Conservation (phyloP, 1,140 invertebrate genomes). For the Steinernema khuongi region DNA sequence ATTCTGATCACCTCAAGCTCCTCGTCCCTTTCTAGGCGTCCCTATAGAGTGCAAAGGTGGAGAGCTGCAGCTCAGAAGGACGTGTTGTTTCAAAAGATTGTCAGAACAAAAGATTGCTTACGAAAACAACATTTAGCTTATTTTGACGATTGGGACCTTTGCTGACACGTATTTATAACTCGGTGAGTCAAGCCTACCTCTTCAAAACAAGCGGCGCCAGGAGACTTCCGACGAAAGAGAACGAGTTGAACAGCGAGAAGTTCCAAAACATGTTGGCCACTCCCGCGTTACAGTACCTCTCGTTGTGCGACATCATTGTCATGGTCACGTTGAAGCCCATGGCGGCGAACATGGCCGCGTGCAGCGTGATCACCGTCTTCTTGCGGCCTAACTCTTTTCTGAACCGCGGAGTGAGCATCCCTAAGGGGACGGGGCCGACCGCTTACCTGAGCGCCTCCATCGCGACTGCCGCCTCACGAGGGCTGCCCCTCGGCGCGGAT, state of each 20-base stretch:
- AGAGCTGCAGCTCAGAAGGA: too few relatives aligned
- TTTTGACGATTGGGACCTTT: too few relatives aligned
- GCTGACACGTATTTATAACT: too few relatives aligned
- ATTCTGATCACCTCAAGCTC: too few relatives aligned
- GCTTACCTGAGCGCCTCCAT: not conserved
- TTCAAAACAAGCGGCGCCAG: not conserved
- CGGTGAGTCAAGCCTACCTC: too few relatives aligned
- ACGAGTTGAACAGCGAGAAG: conserved; percentile 10
- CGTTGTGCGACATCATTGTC: conserved; percentile 1
- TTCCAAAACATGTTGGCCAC: conserved; percentile 3
- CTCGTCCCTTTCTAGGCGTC: too few relatives aligned
- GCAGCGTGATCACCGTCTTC: not conserved
- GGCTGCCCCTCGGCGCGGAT: too few relatives aligned
- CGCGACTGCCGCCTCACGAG: too few relatives aligned
- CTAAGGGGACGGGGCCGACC: not conserved
- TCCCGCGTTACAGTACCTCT: not conserved
- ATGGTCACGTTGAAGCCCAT: not conserved
- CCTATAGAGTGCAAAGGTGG: too few relatives aligned
- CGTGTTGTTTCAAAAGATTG: too few relatives aligned
- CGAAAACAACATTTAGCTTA: too few relatives aligned
- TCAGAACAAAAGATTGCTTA: too few relatives aligned
- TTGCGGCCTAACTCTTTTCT: not conserved
- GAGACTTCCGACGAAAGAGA: not conserved
- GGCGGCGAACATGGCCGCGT: not conserved
- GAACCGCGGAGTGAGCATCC: not conserved